Base-by-base conservation (phyloP, 2,113 vertebrate genomes). In the Solea senegalensis region DNA sequence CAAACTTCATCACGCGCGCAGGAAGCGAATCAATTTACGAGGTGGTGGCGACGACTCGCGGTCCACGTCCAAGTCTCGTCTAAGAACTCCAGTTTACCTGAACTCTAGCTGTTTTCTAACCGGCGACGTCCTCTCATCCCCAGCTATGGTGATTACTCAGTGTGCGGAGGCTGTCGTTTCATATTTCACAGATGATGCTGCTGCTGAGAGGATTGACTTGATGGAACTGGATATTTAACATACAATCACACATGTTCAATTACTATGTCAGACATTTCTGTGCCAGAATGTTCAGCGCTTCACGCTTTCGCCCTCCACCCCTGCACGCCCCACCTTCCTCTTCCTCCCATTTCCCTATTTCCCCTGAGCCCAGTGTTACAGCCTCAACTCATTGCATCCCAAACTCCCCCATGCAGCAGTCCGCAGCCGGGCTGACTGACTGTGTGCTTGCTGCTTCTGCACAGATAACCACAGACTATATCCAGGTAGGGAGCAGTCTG, bases 401-500 rank as follows among this genome's bases (percentile, higher is more conserved):
- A 84, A 86, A 87, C 77, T 84, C 86, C 79, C 85, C 63, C 65
- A 59, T 60, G 74, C 82, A 80, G 83, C 74, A 34, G 34, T 34
- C 75, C 83, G 71, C 71, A 43, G 80, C 74, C 80, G 50, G 68
- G 46, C 67, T 83, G 55, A 62, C 78, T 80, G 74, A 62, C 78
- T 80, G 74, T 89, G 80, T 72, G 76, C 79, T 84, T 91, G 88
- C 91, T 93, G 92, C 91, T 90, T 73, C 84, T 86, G 88, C 79
- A 86, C 85, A 94, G 93, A 93, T 93, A 93, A 94, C 90, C 91
- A 84, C 79, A 75, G 5, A 34, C 74, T 78, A 85, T 85, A 85
- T 80, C 86, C 86, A 91, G 85, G 88, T 94, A 78, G 70, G 81
- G 82, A 89, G 85, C 82, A 90, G 79, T 84, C 81, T 76, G 88